Percentiles rank a stretch among this genome's conserved stretches.
These are phyloP conservation scores for Bedellia somnulentella DNA, from an alignment of 2,888 invertebrate species.

Conservation along the genomic window DNA sequence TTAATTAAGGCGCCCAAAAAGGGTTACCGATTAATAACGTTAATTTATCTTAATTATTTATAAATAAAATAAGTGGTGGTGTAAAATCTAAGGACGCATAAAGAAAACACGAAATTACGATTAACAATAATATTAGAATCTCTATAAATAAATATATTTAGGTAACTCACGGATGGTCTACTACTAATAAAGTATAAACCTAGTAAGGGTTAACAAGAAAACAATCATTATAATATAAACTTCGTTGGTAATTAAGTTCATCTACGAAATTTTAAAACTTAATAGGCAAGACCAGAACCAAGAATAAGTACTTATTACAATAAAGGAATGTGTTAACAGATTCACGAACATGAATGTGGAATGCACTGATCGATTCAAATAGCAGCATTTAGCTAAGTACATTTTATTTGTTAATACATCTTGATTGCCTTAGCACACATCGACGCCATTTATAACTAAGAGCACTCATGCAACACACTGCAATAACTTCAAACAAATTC, in stretches of 20 bases:
- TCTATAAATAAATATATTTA: conserved; percentile 52
- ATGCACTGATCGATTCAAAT: conserved; percentile 18
- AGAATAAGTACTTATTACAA: conserved; percentile 58
- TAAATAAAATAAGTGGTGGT: not conserved
- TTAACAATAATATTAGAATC: conserved; percentile 47
- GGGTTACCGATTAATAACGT: conserved; percentile 56
- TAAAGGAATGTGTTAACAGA: conserved; percentile 45
- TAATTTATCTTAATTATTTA: conserved; percentile 8
- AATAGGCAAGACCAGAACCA: conserved; percentile 65
- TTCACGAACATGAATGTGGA: conserved; percentile 17
- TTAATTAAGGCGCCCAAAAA: conserved; percentile 55
- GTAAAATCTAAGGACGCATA: not conserved
- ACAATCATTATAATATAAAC: conserved; percentile 16
- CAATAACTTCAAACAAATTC: too few species aligned
- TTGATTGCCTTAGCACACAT: too few species aligned
- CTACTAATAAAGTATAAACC: conserved; percentile 23
- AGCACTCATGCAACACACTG: too few species aligned
- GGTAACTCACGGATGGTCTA: conserved; percentile 51
- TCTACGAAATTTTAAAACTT: too few species aligned
- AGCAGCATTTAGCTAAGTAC: too few species aligned
- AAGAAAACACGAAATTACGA: conserved; percentile 33
- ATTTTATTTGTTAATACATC: too few species aligned
- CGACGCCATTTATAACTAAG: too few species aligned
- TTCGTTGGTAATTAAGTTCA: conserved; percentile 52
- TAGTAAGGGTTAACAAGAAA: conserved; percentile 35